Evolutionary conservation across 1,140 invertebrate genomes (phyloP), one percentile per base, ranked within the genome.

Genomic region (Drosophila watanabei): DNA sequence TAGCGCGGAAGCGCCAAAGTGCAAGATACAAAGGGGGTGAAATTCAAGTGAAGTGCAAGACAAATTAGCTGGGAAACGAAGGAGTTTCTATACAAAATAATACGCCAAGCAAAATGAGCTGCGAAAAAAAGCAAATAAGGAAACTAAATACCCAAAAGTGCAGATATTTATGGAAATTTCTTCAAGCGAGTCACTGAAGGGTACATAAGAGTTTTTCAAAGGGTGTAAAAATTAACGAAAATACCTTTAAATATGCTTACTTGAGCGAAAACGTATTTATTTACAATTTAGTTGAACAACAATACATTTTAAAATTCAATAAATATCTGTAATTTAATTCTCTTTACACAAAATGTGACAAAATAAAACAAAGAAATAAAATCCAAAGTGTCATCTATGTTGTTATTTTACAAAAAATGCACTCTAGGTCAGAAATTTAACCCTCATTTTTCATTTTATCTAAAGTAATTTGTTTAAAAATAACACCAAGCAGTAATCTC

Each of bases 1-100:
- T 89, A 89, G 85, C 85, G 81, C 81, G 78, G 69, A 81, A 88
- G 84, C 77, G 80, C 63, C 77, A 89, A 83, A 88, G 69, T 89
- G 85, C 80, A 75, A 79, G 59, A 59, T 49, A 71, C 70, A 70
- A 48, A 41, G n/a, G 39, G 49, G 33, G 14, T 54, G 33, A 43
- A 35, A 68, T 39, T 28, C 5, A 39, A 45, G 61, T 28, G 20
- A 46, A 76, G 64, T 58, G 61, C 76, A 70, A 89, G 77, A 89
- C 80, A 89, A 88, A 88, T 88, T 88, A 88, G 85, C 76, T 66
- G 66, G 62, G 75, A 71, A 71, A 43, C n/a, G 35, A 33, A 24
- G 61, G 45, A 39, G 33, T 57, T 65, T 2, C 13, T 28, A 39
- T 39, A 30, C 30, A n/a, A 18, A 6, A 39, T 45, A 64, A 32